Evolutionary conservation across 2,113 vertebrate species (phyloP), one percentile per base, ranked within the genome.

Genomic region (Colistium nudipinnis): DNA sequence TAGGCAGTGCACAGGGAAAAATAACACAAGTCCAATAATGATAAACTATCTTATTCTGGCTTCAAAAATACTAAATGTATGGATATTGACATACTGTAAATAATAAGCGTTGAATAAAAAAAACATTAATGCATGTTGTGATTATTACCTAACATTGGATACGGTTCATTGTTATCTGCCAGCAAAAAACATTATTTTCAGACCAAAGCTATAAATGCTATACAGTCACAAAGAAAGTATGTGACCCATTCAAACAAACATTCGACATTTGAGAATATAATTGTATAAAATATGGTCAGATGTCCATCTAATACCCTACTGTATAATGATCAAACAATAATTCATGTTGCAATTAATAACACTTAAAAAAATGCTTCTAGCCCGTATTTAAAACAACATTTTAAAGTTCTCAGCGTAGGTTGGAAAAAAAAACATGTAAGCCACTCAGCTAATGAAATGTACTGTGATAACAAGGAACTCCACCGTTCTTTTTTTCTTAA

Each of bases 1-100:
- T 99, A 93, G 87, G 55, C 79, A 85, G 81, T 90, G 90, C 20
- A 75, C 44, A 80, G 49, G 61, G 57, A 65, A 80, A 73, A 84
- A 66, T 28, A 67, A 84, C 49, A 82, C 19, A 71, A 74, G 6
- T 5, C 38, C 12, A 12, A 56, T 20, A 14, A 25, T 17, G 3
- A 38, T 24, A 0, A 27, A 20, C 6, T 25, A 27, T 17, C 30
- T 43, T 8, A 57, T 9, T 31, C 33, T 11, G 3, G 1, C 16
- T 14, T 16, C 14, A 39, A 39, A 6, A 28, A 2, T 35, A 41
- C 16, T 43, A 35, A 1, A 43, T 65, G 11, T 24, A 22, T 44
- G 6, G 27, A 43, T 36, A 28, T 27, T 36, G 4, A 1, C 3
- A 48, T 62, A 63, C 1, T 17, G 19, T 39, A 7, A 48, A 12